A percentile compares a stretch with the other conserved stretches of the same genome.
Conservation (phyloP, 2,797 vertebrate genomes). For the Argentina silus region DNA sequence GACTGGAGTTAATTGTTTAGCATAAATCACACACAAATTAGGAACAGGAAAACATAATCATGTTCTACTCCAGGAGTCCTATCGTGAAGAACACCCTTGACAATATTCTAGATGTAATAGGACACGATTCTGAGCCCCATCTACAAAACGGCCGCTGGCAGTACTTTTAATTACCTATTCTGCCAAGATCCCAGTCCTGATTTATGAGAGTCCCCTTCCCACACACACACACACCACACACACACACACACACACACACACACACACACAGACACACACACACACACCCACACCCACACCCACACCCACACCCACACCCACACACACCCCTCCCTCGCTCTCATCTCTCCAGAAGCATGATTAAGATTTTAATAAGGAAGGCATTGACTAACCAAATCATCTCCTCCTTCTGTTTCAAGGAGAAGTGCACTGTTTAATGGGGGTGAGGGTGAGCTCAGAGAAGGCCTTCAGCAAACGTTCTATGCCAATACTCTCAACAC, state of each 20-base stretch:
- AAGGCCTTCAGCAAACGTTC: slow-evolving; percentile 27
- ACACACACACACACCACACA: neutral
- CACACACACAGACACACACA: neutral
- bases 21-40: neutral
- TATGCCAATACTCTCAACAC: slow-evolving; percentile 22
- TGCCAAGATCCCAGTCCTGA: slow-evolving; percentile 16
- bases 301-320: slow-evolving; percentile 1
- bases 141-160: slow-evolving; percentile 34
- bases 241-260: slow-evolving; percentile 14
- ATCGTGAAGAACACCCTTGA: slow-evolving; percentile 7
- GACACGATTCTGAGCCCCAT: slow-evolving; percentile 19
- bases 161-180: slow-evolving; percentile 36
- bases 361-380: slow-evolving; percentile 20
- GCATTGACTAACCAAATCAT: slow-evolving; percentile 7
- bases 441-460: slow-evolving; percentile 12
- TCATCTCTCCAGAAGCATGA: slow-evolving; percentile 22
- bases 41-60: neutral
- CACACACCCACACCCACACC: neutral
- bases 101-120: slow-evolving; percentile 26
- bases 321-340: neutral
- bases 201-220: slow-evolving; percentile 28
- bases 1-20: neutral
- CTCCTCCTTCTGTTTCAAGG: slow-evolving; percentile 17
- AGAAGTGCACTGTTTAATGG: slow-evolving; percentile 24
- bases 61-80: slow-evolving; percentile 9